Evolutionary conservation across 2,113 vertebrate species (phyloP), one percentile per base, ranked within the genome.

Genomic region (Sinocyclocheilus anshuiensis): DNA sequence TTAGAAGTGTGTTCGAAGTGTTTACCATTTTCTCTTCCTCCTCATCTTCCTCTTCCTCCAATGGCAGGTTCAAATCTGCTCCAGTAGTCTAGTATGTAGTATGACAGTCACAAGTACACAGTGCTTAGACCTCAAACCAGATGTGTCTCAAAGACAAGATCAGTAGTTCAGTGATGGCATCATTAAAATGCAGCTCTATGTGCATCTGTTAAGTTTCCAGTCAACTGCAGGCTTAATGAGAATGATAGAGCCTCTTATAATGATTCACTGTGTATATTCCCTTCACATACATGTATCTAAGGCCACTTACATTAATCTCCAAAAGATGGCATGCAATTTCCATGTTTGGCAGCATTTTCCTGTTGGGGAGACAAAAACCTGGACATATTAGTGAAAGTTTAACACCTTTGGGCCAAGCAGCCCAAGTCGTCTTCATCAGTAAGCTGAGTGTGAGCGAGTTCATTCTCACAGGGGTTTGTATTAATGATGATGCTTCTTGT

Each of bases 401-500:
- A 77, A 77, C 74, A 76, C 39, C 45, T 26, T 26, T 50, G 45
- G n/a, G n/a, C 45, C 6, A 6, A 77, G 26, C 74, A 50, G 74
- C 39, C n/a, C 39, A 8, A 9, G 50, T 50, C 0, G 22, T 42
- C 39, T 75, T 45, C 39, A 75, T 71, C 33, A 20, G 36, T 20
- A 45, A 76, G n/a, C 10, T 6, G 4, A 50, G n/a, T 76, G 74
- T 7, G n/a, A 24, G n/a, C 5, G 42, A 76, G 74, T 76, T 76
- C 74, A 50, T 50, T 77, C 74, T 77, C 74, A 3, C 74, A 48
- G 42, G 74, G 74, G n/a, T 77, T 53, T 77, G n/a, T 24, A 77
- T 77, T 48, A 77, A 77, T 77, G 74, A 50, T 77, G 74, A 50
- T 24, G 74, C n/a, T 50, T 50, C 74, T 26, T 26, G n/a, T 77